phyloP scores from a whole-genome alignment of 2,797 vertebrate species.

The Pseudotriccus pelzelni region DNA sequence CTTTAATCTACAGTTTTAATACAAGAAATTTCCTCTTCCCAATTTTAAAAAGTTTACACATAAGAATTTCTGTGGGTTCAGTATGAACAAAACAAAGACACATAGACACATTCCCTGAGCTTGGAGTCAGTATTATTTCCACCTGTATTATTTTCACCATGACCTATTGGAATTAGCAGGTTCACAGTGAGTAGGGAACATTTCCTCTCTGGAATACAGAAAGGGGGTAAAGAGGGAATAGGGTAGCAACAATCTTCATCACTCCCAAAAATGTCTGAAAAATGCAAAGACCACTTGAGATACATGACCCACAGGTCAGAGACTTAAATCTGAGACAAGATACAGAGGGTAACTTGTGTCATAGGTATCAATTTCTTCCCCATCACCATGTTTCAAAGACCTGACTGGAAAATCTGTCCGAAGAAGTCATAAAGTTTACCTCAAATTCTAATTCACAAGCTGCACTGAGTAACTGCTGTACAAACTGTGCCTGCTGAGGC shows the following conservation, averaged over 20 bases:
- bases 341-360: background rate
- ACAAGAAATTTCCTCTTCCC: background rate
- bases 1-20: background rate
- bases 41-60: background rate
- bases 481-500: background rate
- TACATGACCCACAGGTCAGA: background rate
- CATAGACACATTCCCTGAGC: background rate
- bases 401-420: background rate
- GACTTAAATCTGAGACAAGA: background rate
- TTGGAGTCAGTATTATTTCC: background rate
- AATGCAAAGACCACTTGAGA: background rate
- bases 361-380: background rate
- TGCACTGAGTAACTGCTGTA: background rate
- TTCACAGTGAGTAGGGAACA: background rate
- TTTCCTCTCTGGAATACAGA: background rate
- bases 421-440: background rate
- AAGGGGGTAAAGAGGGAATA: background rate
- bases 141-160: background rate
- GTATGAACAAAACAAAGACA: background rate
- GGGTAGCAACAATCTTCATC: background rate
- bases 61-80: background rate
- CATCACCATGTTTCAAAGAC: background rate
- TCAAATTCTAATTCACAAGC: background rate
- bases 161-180: background rate
- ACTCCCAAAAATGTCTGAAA: background rate